Evolutionary conservation across 2,888 invertebrate genomes (phyloP).

Genomic region (Lasioglossum calceatum): DNA sequence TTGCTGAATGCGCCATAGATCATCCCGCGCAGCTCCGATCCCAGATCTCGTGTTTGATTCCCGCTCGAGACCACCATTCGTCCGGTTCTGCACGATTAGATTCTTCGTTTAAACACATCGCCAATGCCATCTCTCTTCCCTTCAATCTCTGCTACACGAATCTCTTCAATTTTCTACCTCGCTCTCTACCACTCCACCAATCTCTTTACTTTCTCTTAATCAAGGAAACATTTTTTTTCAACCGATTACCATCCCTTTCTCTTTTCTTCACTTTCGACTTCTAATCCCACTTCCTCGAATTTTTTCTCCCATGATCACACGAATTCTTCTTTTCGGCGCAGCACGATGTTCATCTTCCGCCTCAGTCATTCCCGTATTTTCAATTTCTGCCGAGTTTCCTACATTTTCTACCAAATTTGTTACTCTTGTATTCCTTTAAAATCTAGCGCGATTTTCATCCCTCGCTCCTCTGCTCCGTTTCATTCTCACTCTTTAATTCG

Average conservation of each 20-base stretch:
- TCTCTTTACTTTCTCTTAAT: neutral
- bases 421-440: neutral
- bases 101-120: slow-evolving; percentile 27
- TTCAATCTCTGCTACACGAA: neutral
- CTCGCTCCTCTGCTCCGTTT: neutral
- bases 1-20: slow-evolving; percentile 62
- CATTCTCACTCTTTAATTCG: neutral
- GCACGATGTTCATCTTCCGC: neutral
- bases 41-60: slow-evolving; percentile 41
- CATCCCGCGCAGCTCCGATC: slow-evolving; percentile 41
- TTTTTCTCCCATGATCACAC: neutral
- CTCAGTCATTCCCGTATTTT: neutral
- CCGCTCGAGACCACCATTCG: slow-evolving; percentile 25
- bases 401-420: neutral
- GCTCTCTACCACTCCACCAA: neutral
- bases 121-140: slow-evolving; percentile 6
- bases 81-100: slow-evolving; percentile 40
- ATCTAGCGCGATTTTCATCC: neutral
- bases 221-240: neutral
- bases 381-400: neutral
- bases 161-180: neutral
- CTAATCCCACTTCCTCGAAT: neutral
- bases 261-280: neutral
- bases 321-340: neutral
- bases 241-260: neutral